A percentile compares a stretch with the other conserved stretches of the same genome.
Evolutionary conservation across 1,140 invertebrate genomes (phyloP).

Genomic region (Andrena cerasifolii): DNA sequence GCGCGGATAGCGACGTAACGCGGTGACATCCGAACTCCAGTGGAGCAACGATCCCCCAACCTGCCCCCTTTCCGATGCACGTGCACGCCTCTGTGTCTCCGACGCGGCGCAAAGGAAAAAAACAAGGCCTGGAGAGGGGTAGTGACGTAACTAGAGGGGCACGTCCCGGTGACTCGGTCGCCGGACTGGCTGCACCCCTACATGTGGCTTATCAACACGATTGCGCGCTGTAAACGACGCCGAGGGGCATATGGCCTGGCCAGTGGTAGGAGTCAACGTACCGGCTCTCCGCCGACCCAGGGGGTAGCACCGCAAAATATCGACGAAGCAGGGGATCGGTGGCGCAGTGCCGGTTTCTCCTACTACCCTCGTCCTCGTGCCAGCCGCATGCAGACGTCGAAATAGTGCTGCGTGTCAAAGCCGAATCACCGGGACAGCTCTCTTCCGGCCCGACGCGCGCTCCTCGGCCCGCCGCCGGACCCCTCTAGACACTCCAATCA

Average conservation of each 20-base stretch:
- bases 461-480: too few species aligned
- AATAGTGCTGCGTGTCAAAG: conserved; percentile 42
- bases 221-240: conserved; percentile 34
- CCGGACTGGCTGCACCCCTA: background rate
- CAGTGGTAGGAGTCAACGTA: conserved; percentile 59
- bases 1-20: too few species aligned
- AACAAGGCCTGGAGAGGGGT: background rate
- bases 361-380: conserved; percentile 24
- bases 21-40: too few species aligned
- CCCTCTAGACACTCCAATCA: too few species aligned
- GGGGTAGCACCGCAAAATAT: conserved; percentile 42
- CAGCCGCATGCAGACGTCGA: conserved; percentile 46
- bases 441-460: conserved; percentile 2
- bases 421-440: conserved; percentile 15
- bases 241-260: conserved; percentile 9
- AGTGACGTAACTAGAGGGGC: conserved; percentile 31
- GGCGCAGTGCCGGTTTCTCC: conserved; percentile 63
- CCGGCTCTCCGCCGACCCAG: conserved; percentile 20
- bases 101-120: too few species aligned
- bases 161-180: background rate
- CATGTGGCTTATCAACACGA: conserved; percentile 41
- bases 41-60: too few species aligned
- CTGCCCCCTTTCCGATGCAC: too few species aligned
- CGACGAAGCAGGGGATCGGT: conserved; percentile 50
- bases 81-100: too few species aligned